A percentile compares a stretch with the other conserved stretches of the same genome.
Conservation (phyloP, 1,140 invertebrate genomes). For the Penaeus japonicus region DNA sequence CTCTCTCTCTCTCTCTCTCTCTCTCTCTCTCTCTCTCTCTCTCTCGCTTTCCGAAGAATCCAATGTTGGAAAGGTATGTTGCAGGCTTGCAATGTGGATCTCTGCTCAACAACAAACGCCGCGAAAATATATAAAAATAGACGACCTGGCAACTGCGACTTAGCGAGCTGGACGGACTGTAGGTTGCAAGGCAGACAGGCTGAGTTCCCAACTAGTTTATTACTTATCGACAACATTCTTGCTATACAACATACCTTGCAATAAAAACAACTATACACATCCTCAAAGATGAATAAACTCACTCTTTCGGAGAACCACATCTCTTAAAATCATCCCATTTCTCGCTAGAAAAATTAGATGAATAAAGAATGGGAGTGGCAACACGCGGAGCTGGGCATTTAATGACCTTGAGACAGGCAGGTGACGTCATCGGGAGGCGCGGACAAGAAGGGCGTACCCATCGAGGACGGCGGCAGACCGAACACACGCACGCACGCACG, state of each 20-base stretch:
- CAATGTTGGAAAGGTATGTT: background rate
- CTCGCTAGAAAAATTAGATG: background rate
- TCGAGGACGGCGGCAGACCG: background rate
- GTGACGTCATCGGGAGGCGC: conserved; percentile 2
- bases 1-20: background rate
- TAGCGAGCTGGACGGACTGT: background rate
- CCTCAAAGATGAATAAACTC: too few relatives aligned
- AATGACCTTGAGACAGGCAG: conserved; percentile 41
- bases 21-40: background rate
- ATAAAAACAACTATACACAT: too few relatives aligned
- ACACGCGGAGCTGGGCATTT: conserved; percentile 24
- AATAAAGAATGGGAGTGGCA: background rate
- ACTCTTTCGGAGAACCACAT: too few relatives aligned
- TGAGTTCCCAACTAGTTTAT: too few relatives aligned
- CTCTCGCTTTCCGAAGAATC: background rate
- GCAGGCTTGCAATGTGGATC: background rate
- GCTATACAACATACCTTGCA: too few relatives aligned
- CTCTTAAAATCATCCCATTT: too few relatives aligned
- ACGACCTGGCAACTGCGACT: background rate
- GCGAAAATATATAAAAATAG: background rate
- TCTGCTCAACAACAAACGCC: background rate
- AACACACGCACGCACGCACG: too few relatives aligned
- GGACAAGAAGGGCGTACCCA: conserved; percentile 29
- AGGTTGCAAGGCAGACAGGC: conserved; percentile 11
- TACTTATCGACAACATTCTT: too few relatives aligned